Conservation (phyloP, 1,140 invertebrate species). For the Heterodera schachtii region DNA sequence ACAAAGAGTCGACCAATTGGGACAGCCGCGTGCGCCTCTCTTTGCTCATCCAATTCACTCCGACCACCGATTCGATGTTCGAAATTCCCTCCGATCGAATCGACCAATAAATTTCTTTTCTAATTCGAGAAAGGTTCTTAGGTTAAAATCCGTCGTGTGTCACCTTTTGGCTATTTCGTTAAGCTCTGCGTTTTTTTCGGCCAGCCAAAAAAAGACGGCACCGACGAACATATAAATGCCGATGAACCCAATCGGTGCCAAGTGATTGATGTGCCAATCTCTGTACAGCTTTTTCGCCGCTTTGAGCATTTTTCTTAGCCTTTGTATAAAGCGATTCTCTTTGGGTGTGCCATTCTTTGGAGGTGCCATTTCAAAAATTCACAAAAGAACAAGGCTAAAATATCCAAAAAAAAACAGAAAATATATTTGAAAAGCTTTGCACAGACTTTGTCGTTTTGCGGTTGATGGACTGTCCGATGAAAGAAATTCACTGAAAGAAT, state of each 20-base stretch:
- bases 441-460: neutral
- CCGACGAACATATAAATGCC: constrained; percentile 51
- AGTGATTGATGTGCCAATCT: constrained; percentile 41
- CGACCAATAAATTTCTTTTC: neutral
- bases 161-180: constrained; percentile 30
- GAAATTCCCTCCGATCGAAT: constrained; percentile 13
- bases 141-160: neutral
- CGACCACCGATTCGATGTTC: constrained; percentile 11
- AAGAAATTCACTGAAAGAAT: too few species aligned
- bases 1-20: constrained; percentile 19
- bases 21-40: neutral
- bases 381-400: neutral
- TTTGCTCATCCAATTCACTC: constrained; percentile 16
- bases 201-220: constrained; percentile 46
- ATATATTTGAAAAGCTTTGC: neutral
- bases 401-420: neutral
- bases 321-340: neutral
- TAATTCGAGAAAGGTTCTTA: neutral
- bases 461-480: neutral
- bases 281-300: constrained; percentile 33
- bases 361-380: neutral
- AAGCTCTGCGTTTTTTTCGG: constrained; percentile 34
- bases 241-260: constrained; percentile 45
- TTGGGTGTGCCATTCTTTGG: neutral
- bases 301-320: neutral